phyloP scores from a whole-genome alignment of 2,797 vertebrate genomes.

The Xenopus petersii region DNA sequence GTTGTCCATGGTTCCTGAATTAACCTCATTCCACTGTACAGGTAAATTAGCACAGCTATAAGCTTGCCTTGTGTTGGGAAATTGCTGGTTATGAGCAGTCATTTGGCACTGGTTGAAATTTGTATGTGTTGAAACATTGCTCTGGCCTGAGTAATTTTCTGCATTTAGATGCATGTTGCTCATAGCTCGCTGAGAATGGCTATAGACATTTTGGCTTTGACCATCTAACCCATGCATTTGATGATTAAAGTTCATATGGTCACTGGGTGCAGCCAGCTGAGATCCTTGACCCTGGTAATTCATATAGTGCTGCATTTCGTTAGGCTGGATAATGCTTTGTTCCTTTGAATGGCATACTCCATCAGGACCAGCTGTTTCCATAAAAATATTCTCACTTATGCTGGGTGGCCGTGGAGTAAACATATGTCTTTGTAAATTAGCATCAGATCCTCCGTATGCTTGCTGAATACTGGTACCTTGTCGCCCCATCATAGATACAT shows the following conservation, averaged over 20 bases:
- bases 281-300: slow-evolving; percentile 64
- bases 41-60: slow-evolving; percentile 46
- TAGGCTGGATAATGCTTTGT: slow-evolving; percentile 65
- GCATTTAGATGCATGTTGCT: slow-evolving; percentile 52
- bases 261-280: slow-evolving; percentile 66
- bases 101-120: slow-evolving; percentile 81
- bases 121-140: slow-evolving; percentile 57
- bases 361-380: slow-evolving; percentile 80
- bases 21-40: slow-evolving; percentile 68
- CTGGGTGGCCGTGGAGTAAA: slow-evolving; percentile 88
- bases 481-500: slow-evolving; percentile 61
- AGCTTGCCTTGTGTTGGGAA: slow-evolving; percentile 58
- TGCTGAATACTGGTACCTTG: slow-evolving; percentile 64
- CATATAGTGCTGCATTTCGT: slow-evolving; percentile 71
- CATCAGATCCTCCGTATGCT: slow-evolving; percentile 72
- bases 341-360: slow-evolving; percentile 62
- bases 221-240: slow-evolving; percentile 59
- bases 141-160: slow-evolving; percentile 59
- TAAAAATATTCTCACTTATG: slow-evolving; percentile 88
- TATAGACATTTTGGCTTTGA: slow-evolving; percentile 62
- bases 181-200: slow-evolving; percentile 57
- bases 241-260: slow-evolving; percentile 68
- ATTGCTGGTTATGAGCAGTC: slow-evolving; percentile 72
- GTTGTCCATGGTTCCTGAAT: slow-evolving; percentile 40
- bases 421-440: slow-evolving; percentile 70